Conservation (phyloP, 2,797 vertebrate species). For the Squalus acanthias region DNA sequence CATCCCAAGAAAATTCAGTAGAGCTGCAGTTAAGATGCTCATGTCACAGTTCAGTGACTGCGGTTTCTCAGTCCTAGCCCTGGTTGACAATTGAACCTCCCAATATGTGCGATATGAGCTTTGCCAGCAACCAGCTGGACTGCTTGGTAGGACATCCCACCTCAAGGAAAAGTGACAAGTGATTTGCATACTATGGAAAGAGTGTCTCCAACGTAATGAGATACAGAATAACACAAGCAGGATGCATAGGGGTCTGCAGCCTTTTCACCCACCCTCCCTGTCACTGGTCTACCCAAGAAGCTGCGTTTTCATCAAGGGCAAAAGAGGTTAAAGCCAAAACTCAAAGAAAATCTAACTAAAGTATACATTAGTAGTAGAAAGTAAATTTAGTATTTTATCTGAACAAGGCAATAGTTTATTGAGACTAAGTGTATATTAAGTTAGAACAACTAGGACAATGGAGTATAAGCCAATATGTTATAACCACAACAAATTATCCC, state of each 20-base stretch:
- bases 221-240: not conserved
- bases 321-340: not conserved
- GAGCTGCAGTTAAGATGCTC: constrained; percentile 22
- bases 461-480: not conserved
- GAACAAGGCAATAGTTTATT: not conserved
- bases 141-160: constrained; percentile 1
- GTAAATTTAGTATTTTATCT: not conserved
- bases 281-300: not conserved
- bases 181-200: constrained; percentile 17
- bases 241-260: not conserved
- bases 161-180: constrained; percentile 27
- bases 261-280: not conserved
- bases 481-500: not conserved
- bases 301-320: not conserved
- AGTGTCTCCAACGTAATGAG: not conserved
- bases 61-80: constrained; percentile 11
- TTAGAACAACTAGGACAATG: not conserved
- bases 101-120: constrained; percentile 12
- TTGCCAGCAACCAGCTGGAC: constrained; percentile 30
- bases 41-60: constrained; percentile 20
- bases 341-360: not conserved
- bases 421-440: not conserved
- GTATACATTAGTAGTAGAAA: not conserved
- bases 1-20: constrained; percentile 29
- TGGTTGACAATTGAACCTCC: constrained; percentile 28